Percentiles rank a stretch among this genome's conserved stretches.
Evolutionary conservation across 2,888 invertebrate genomes (phyloP).

Genomic region (Chromoteleia sp.): DNA sequence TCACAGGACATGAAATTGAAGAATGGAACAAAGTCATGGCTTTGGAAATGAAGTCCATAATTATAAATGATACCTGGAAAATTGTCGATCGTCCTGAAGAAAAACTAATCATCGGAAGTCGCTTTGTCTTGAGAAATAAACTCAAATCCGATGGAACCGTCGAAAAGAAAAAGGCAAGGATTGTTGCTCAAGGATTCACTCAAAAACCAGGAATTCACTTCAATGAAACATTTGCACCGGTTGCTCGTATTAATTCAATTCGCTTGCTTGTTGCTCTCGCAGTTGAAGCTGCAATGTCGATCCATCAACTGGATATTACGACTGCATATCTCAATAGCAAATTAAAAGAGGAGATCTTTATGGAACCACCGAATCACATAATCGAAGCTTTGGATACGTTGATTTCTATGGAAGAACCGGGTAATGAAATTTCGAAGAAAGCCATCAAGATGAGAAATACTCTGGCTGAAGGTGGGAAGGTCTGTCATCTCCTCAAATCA

Average conservation of each 20-base stretch:
- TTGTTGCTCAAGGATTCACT: constrained; percentile 29
- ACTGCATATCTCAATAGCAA: constrained; percentile 31
- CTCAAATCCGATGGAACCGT: background rate
- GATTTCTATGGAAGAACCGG: background rate
- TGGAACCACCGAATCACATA: constrained; percentile 24
- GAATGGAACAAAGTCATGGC: constrained; percentile 69
- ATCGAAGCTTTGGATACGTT: background rate
- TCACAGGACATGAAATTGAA: constrained; percentile 43
- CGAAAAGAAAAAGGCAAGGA: constrained; percentile 22
- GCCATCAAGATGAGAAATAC: background rate
- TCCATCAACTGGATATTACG: constrained; percentile 5
- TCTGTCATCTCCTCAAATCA: constrained; percentile 11
- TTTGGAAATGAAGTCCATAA: constrained; percentile 46
- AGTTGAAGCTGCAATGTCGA: constrained; percentile 6
- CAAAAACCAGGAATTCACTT: constrained; percentile 18
- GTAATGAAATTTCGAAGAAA: background rate
- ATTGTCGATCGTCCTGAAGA: background rate
- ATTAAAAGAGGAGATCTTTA: constrained; percentile 17
- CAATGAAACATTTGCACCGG: constrained; percentile 16
- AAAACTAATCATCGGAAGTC: background rate
- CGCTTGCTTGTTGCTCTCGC: constrained; percentile 10
- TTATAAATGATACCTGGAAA: background rate
- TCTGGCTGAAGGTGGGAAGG: background rate
- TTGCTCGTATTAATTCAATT: constrained; percentile 17
- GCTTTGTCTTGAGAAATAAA: constrained; percentile 1